A percentile compares a stretch with the other conserved stretches of the same genome.
These are phyloP conservation scores for Euschistus heros DNA, from an alignment of 1,140 invertebrate species.

Conservation along the genomic window DNA sequence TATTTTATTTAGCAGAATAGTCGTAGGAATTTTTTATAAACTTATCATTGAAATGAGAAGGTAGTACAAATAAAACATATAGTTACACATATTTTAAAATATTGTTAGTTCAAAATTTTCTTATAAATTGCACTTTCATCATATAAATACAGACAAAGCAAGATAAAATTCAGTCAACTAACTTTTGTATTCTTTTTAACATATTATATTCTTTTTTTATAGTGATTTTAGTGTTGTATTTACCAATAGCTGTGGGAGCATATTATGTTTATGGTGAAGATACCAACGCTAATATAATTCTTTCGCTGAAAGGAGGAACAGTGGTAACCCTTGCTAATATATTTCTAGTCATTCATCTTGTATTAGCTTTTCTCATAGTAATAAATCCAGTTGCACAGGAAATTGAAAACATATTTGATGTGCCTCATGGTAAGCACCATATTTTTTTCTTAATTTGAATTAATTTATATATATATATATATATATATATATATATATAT, in stretches of 20 bases:
- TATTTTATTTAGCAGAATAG: no score
- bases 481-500: no score
- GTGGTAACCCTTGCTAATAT: slow-evolving; percentile 44
- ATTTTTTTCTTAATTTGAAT: background rate
- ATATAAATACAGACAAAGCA: no score
- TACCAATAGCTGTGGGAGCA: slow-evolving; percentile 44
- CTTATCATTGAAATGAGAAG: no score
- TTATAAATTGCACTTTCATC: no score
- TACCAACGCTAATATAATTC: slow-evolving; percentile 43
- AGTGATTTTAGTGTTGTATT: slow-evolving; percentile 47
- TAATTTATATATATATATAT: no score
- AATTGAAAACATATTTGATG: slow-evolving; percentile 52
- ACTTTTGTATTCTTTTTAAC: no score
- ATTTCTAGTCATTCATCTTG: slow-evolving; percentile 48
- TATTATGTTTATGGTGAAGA: slow-evolving; percentile 49
- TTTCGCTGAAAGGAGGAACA: slow-evolving; percentile 39
- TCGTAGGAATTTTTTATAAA: no score
- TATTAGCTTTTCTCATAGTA: slow-evolving; percentile 52
- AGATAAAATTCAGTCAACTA: no score
- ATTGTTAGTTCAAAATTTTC: no score
- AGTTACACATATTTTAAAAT: no score
- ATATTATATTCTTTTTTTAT: slow-evolving; percentile 30
- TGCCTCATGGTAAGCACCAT: slow-evolving; percentile 48
- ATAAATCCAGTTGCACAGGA: slow-evolving; percentile 57
- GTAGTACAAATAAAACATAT: no score